Evolutionary conservation across 2,113 vertebrate species (phyloP), one percentile per base, ranked within the genome.

Genomic region (Lophochroa leadbeateri): DNA sequence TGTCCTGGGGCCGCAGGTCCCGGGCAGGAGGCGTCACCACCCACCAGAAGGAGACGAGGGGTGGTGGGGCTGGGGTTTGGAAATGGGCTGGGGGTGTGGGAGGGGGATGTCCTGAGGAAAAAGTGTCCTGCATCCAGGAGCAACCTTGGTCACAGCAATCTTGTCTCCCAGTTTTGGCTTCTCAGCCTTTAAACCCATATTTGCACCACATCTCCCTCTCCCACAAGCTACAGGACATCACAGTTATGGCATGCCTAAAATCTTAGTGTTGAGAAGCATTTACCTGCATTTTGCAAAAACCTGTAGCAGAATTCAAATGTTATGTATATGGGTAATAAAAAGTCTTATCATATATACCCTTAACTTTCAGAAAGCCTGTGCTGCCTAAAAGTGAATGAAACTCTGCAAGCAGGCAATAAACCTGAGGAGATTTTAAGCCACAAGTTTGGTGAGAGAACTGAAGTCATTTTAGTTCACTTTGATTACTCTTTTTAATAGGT

Each of bases 1-100:
- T 99, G 99, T 99, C 92, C 67, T 25, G 37, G 95, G 96, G 97
- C 97, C 90, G 85, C 97, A 97, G 97, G 96, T 90, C 97, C 94
- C 28, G 53, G 96, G 93, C 87, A 23, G 96, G 97, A 97, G 98
- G 98, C 90, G 94, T 98, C 96, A 86, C 53, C n/a, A 29, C 60
- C 65, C 39, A 82, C 89, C 77, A 83, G 71, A 96, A 97, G 71
- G 52, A 6, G 3, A 92, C 81, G 67, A 82, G 24, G 80, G 67
- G 74, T 94, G 86, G 60, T 93, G 72, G 65, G 80, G 69, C 64
- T 7, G 14, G 86, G 43, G 39, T 31, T 12, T 72, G 20, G 35
- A 87, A 94, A 52, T 11, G 14, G 21, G 12, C 55, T 55, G 24
- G 60, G 25, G 49, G 13, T 28, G 17, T 39, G n/a, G 35, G 14